Evolutionary conservation across 2,113 vertebrate species (phyloP), one percentile per base, ranked within the genome.

Genomic region (Calidris pugnax): DNA sequence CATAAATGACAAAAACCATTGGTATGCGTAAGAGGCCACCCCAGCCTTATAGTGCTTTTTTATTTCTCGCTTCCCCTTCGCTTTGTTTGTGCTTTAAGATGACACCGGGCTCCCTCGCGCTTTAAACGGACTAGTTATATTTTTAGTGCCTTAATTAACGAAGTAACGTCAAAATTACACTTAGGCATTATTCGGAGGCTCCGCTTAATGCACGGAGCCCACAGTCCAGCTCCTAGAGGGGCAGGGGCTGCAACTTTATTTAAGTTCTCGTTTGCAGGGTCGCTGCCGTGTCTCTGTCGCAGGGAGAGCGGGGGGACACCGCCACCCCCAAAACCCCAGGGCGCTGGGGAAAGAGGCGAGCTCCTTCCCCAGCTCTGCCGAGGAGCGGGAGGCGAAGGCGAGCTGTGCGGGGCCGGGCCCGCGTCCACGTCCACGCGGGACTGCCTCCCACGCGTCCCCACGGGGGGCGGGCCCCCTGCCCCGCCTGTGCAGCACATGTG

Each of bases 1-100:
- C 98, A 98, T 98, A 98, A 98, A 98, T 98, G 98, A 98, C 98
- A 99, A 98, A 98, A 98, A 98, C 97, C 98, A 98, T 99, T 98
- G 98, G 98, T 98, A 98, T 98, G 98, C 98, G 98, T 98, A 99
- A 98, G 98, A 98, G 98, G 98, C 98, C 98, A 98, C 98, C 97
- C 98, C 97, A 97, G 97, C 97, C 98, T 95, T 93, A 97, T 89
- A 98, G 97, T 76, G 97, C 96, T 98, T 98, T 98, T 98, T 96
- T 97, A 97, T 97, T 97, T 97, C 97, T 97, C 89, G 93, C 97
- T 98, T 98, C 95, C 83, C 91, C 79, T 85, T 92, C 73, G 97
- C 97, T 98, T 98, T 98, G 97, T 98, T 98, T 98, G 98, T 97
- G 96, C 98, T 98, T 97, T 97, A 97, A 98, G 98, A 98, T 98